Conservation (phyloP, 1,140 invertebrate species). For the Triops cancriformis region DNA sequence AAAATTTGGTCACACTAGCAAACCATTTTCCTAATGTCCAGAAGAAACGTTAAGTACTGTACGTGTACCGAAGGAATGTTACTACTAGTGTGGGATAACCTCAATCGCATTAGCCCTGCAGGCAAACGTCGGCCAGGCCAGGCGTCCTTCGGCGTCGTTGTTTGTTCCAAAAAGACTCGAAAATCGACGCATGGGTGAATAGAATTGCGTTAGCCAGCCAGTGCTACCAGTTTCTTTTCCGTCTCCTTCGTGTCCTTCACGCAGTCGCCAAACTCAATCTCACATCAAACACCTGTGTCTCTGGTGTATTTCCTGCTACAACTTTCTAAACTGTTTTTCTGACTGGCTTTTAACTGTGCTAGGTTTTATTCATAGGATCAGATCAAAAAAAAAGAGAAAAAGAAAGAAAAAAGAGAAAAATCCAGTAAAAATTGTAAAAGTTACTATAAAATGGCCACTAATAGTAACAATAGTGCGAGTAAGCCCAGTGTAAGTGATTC, state of each 20-base stretch:
- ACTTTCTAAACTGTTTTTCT: too few relatives aligned
- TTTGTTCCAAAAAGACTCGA: too few relatives aligned
- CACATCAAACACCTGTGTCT: not conserved
- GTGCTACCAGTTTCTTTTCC: not conserved
- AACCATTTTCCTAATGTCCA: too few relatives aligned
- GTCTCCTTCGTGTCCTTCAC: not conserved
- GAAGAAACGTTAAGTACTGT: too few relatives aligned
- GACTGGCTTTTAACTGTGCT: not conserved
- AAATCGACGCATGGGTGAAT: not conserved
- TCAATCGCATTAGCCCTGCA: not conserved
- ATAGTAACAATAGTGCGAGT: not conserved
- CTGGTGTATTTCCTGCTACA: too few relatives aligned
- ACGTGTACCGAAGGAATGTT: not conserved
- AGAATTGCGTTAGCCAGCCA: not conserved
- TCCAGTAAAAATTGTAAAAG: not conserved
- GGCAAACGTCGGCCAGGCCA: not conserved
- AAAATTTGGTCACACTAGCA: not conserved
- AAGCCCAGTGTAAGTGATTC: constrained; percentile 19
- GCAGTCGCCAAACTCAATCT: not conserved
- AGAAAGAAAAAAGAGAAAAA: not conserved
- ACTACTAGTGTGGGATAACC: not conserved
- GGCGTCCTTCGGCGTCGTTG: not conserved
- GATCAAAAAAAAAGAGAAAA: not conserved
- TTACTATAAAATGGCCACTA: not conserved
- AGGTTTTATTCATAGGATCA: not conserved